Percentiles rank a stretch among this genome's conserved stretches.
Conservation (phyloP, 2,888 invertebrate genomes). For the Himalopsyche tibetana region DNA sequence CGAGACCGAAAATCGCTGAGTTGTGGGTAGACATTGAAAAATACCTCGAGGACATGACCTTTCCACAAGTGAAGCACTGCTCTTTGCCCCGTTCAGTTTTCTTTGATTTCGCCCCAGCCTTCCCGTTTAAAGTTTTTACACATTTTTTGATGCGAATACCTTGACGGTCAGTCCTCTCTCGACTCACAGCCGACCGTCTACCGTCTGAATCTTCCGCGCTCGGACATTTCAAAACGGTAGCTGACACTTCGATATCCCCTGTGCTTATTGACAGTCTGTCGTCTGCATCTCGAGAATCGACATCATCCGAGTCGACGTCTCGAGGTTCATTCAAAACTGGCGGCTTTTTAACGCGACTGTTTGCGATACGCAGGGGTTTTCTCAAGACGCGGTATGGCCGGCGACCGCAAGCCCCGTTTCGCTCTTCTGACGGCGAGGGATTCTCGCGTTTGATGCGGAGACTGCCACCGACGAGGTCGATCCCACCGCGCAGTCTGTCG, state of each 20-base stretch:
- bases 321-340: not conserved
- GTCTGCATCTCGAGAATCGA: not conserved
- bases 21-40: not conserved
- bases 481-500: slow-evolving; percentile 53
- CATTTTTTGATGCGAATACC: slow-evolving; percentile 14
- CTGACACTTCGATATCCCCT: not conserved
- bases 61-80: slow-evolving; percentile 76
- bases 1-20: not conserved
- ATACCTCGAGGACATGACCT: slow-evolving; percentile 75
- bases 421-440: not conserved
- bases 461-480: not conserved
- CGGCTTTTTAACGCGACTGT: not conserved
- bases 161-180: not conserved
- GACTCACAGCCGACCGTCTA: not conserved
- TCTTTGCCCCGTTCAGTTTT: slow-evolving; percentile 68
- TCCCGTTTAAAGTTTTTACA: not conserved
- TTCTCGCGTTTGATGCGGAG: not conserved
- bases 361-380: slow-evolving; percentile 1
- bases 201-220: not conserved
- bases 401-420: not conserved
- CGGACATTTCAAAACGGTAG: not conserved
- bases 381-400: not conserved
- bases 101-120: slow-evolving; percentile 44
- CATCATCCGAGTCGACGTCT: not conserved
- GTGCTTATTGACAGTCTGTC: not conserved